These are phyloP conservation scores for Drosophila ezoana DNA, from an alignment of 2,888 invertebrate species.

Conservation along the genomic window DNA sequence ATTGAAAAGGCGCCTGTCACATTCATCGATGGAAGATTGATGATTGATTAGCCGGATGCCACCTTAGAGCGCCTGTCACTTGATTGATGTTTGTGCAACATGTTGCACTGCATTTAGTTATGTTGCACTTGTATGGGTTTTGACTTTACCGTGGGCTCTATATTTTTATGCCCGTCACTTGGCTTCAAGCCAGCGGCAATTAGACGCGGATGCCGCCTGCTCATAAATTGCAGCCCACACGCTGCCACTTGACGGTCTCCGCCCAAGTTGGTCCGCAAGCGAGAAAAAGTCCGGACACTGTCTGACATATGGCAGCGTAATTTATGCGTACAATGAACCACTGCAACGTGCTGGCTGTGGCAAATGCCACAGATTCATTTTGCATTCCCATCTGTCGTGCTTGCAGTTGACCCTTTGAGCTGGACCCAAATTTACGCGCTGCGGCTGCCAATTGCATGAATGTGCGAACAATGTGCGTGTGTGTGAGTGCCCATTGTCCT, in stretches of 20 bases:
- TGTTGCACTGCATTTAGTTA: conserved; percentile 27
- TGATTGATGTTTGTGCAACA: conserved; percentile 52
- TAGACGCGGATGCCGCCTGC: conserved; percentile 46
- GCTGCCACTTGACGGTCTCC: conserved; percentile 52
- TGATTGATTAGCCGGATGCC: conserved; percentile 3
- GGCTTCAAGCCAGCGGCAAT: conserved; percentile 71
- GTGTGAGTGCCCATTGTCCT: conserved; percentile 27
- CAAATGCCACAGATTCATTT: conserved; percentile 56
- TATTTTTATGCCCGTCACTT: conserved; percentile 46
- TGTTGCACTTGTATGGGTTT: conserved; percentile 1
- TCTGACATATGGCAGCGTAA: conserved; percentile 73
- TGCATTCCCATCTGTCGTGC: conserved; percentile 41
- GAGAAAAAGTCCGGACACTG: conserved; percentile 35
- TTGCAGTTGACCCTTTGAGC: conserved; percentile 40
- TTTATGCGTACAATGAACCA: conserved; percentile 79
- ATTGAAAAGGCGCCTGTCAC: neutral
- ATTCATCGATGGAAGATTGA: neutral
- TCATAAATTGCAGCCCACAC: conserved; percentile 63
- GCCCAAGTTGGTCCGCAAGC: conserved; percentile 22
- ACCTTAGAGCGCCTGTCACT: conserved; percentile 16
- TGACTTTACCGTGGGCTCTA: neutral
- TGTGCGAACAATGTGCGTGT: neutral
- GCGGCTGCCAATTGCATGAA: conserved; percentile 22
- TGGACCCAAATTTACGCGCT: conserved; percentile 43
- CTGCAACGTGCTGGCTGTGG: conserved; percentile 34